Evolutionary conservation across 2,888 invertebrate genomes (phyloP), one percentile per base, ranked within the genome.

Genomic region (Lymantria monacha): DNA sequence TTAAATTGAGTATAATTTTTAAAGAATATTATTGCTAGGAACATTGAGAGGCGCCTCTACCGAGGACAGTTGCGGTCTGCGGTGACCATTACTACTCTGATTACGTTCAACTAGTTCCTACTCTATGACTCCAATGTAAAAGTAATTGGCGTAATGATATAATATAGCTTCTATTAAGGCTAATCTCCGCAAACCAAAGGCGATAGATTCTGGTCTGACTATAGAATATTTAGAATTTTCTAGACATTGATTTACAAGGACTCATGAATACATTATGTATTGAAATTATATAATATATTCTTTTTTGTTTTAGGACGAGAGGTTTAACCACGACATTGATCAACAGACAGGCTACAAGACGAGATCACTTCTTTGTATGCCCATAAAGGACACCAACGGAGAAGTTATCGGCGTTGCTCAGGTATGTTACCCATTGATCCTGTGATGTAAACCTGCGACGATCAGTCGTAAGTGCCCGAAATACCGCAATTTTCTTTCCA

Each of bases 361-460:
- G 49, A 94, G 96, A 85, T 97, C 97, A 49, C 94, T 98, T 64
- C 93, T 98, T 56, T 98, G 98, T 84, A 97, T 98, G 97, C 98
- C 98, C 49, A 98, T 98, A 81, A 96, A 97, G 87, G 98, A 98
- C 87, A 96, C 96, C 80, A 96, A 95, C 73, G 98, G 97, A 37
- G 97, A 98, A 85, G 97, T 99, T 69, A 96, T 99, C 69, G 99
- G 99, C 15, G 98, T 99, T 51, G 99, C 98, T 49, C 98, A 99
- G 94, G 96, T 97, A 85, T 63, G 58, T 53, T 50, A 40, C 53
- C 33, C 41, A 53, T 61, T 5, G 22, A 3, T 3, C 22, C 5
- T 2, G 3, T 22, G 22, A 22, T 22, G 2, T 5, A 22, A 22
- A 5, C 5, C 22, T 22, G 5, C 22, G 22, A 22, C 22, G 2